A percentile compares a stretch with the other conserved stretches of the same genome.
phyloP scores from a whole-genome alignment of 2,113 vertebrate genomes.

The Caranx ignobilis region DNA sequence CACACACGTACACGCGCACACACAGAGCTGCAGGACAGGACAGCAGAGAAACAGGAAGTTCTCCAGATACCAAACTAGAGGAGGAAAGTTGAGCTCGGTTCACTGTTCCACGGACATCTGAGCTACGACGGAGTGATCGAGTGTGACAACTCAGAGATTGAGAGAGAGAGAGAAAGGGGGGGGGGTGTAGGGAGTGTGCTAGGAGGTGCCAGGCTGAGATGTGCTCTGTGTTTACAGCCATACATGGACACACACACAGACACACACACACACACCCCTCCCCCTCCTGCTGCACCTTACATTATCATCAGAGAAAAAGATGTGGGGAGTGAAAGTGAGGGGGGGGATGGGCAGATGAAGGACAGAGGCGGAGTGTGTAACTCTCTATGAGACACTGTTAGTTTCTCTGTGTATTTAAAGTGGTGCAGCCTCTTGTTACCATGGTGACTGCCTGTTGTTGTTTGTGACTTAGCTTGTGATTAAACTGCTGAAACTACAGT shows the following conservation, averaged over 20 bases:
- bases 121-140: conserved; percentile 31
- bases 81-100: no score
- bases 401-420: no score
- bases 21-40: no score
- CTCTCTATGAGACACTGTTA: no score
- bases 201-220: conserved; percentile 16
- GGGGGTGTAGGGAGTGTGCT: background rate
- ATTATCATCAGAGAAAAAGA: conserved; percentile 34
- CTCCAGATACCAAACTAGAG: no score
- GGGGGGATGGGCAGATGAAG: conserved; percentile 36
- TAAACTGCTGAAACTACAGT: no score
- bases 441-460: background rate
- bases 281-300: conserved; percentile 34
- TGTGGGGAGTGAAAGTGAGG: background rate
- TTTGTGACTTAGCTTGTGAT: no score
- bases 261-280: background rate
- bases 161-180: background rate
- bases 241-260: conserved; percentile 21
- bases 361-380: conserved; percentile 1
- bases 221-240: conserved; percentile 24
- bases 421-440: no score
- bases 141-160: conserved; percentile 3
- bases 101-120: no score
- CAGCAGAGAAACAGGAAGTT: no score
- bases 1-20: no score